Evolutionary conservation across 2,888 invertebrate genomes (phyloP).

Genomic region (Odontomyia ornata): DNA sequence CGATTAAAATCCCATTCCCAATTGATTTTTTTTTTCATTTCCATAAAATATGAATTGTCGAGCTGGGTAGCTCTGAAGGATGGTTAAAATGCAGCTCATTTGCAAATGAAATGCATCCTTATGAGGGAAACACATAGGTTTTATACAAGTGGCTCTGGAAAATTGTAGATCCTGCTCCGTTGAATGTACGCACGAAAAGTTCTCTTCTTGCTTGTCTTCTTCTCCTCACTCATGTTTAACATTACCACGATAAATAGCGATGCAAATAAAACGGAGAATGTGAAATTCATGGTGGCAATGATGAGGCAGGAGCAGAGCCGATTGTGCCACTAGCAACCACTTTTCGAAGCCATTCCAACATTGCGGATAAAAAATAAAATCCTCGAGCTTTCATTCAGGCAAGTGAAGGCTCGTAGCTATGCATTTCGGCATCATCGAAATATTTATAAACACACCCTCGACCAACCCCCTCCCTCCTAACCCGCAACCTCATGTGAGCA

Average conservation of each 20-base stretch:
- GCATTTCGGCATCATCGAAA: not conserved
- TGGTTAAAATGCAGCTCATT: conserved; percentile 32
- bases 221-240: too few species aligned
- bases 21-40: not conserved
- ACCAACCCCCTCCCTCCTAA: too few species aligned
- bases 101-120: conserved; percentile 37
- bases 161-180: conserved; percentile 4
- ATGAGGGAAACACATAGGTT: not conserved
- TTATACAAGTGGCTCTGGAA: conserved; percentile 18
- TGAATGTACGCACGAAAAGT: not conserved
- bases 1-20: not conserved
- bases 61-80: not conserved
- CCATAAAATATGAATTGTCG: not conserved
- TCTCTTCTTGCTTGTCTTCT: not conserved
- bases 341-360: too few species aligned
- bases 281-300: not conserved
- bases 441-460: not conserved
- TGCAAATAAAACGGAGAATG: too few species aligned
- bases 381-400: not conserved
- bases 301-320: not conserved
- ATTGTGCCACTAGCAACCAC: not conserved
- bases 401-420: not conserved
- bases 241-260: too few species aligned
- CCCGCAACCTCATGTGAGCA: too few species aligned
- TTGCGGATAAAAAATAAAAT: too few species aligned